Evolutionary conservation across 1,140 invertebrate species (phyloP), one percentile per base, ranked within the genome.

Genomic region (Drosophila ironensis): DNA sequence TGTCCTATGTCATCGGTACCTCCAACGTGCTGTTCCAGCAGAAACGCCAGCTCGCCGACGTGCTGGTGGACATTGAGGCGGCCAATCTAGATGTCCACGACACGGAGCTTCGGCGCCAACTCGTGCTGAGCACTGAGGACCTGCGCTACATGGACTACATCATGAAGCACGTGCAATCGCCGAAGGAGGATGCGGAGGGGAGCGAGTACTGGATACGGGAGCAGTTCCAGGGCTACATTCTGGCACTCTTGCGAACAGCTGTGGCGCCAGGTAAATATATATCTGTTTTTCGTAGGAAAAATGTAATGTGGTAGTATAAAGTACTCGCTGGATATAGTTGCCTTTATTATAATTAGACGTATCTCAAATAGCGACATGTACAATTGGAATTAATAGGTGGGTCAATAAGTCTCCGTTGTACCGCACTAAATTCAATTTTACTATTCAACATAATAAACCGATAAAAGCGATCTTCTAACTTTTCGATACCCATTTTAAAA

Each of bases 21-120:
- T 99, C 98, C 27, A 99, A 99, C 93, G 94, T 98, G 11, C 91
- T 99, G 4, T 99, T 99, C 87, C 97, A 98, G 90, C 98, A 99
- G 84, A 98, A 98, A 87, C 94, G 95, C 56, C 95, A 98, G 82
- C 90, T 98, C 3, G 96, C 97, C 77, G 98, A 99, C 92, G 91
- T 99, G 44, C 41, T 89, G n/a, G 93, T 99, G 7, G 98, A 98
- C 91, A 94, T 98, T 87, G 96, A 97, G 86, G 95, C 94, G 76
- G 94, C 94, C 38, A 94, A 95, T 87, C 95, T 99, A 82, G 97
- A 99, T 88, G 95, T 97, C 12, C 92, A 94, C 52, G 97, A 98
- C 91, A 91, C 94, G 40, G 95, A 97, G 48, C 90, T 99, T 20
- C 93, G 95, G 69, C 93, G 95, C 40, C 94, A 96, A 76, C 89